These are phyloP conservation scores for Poecilia picta DNA, from an alignment of 2,797 vertebrate species.

Conservation along the genomic window DNA sequence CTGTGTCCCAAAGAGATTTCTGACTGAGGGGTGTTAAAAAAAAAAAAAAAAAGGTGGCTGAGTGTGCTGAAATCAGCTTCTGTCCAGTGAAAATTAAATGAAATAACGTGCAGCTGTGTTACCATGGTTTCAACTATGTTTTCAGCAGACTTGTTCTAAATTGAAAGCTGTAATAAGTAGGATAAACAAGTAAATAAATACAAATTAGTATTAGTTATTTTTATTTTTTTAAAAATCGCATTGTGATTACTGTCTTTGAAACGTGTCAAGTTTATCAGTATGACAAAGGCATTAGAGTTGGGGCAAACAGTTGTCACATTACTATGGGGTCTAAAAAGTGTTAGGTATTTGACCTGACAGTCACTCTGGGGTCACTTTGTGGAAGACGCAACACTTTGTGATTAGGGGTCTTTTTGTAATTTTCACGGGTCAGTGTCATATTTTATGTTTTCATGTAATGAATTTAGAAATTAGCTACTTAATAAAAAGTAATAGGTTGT, in stretches of 20 bases:
- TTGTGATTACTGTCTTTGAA: not conserved
- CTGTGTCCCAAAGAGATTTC: conserved; percentile 52
- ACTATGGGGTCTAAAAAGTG: not conserved
- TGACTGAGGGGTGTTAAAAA: conserved; percentile 41
- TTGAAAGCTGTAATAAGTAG: not conserved
- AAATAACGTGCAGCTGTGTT: conserved; percentile 34
- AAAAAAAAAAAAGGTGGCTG: no score
- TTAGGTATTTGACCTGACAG: not conserved
- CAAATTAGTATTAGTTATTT: no score
- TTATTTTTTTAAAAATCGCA: not conserved
- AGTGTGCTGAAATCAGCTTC: conserved; percentile 54
- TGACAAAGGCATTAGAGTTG: not conserved
- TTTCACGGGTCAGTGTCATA: not conserved
- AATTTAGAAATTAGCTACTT: not conserved
- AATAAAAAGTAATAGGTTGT: not conserved
- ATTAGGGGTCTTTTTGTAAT: not conserved
- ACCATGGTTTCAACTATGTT: conserved; percentile 15
- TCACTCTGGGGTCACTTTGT: not conserved
- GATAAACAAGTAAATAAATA: not conserved
- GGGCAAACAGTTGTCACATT: not conserved
- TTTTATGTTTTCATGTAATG: not conserved
- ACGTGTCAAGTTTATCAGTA: not conserved
- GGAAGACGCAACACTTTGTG: not conserved
- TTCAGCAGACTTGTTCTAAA: conserved; percentile 18
- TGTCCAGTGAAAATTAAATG: conserved; percentile 42